Conservation (phyloP, 2,888 invertebrate species). For the Stenoptilia bipunctidactyla region DNA sequence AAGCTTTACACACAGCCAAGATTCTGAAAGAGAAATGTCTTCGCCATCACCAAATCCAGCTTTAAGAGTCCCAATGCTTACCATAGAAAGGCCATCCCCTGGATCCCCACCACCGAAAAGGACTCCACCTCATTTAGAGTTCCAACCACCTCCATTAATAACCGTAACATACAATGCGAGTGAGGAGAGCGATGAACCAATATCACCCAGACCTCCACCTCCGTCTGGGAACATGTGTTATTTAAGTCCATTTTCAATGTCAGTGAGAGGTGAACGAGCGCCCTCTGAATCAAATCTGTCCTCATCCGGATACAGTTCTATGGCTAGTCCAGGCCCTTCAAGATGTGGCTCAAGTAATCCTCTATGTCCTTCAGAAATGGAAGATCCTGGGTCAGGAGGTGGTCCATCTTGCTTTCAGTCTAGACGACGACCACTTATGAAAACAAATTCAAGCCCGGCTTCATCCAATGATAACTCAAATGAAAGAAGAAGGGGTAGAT, state of each 20-base stretch:
- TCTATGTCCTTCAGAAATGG: constrained; percentile 80
- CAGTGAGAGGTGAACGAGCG: constrained; percentile 78
- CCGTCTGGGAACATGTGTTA: constrained; percentile 77
- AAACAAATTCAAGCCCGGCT: constrained; percentile 68
- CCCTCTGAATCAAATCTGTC: constrained; percentile 87
- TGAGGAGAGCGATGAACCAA: constrained; percentile 82
- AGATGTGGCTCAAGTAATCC: constrained; percentile 87
- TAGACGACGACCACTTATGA: constrained; percentile 74
- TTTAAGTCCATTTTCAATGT: constrained; percentile 83
- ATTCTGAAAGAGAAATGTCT: constrained; percentile 54
- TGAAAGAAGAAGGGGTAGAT: constrained; percentile 71
- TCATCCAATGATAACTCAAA: constrained; percentile 53
- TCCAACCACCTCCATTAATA: constrained; percentile 76
- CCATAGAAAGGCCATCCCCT: constrained; percentile 78
- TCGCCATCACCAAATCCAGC: constrained; percentile 54
- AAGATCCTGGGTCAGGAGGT: constrained; percentile 76
- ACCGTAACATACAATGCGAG: constrained; percentile 83
- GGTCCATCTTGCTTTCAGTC: constrained; percentile 65
- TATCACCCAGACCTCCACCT: constrained; percentile 73
- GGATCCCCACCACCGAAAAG: constrained; percentile 73
- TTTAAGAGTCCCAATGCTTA: constrained; percentile 74
- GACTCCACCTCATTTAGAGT: constrained; percentile 76
- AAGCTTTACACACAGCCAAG: constrained; percentile 56
- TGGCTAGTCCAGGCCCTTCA: constrained; percentile 87
- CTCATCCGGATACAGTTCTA: constrained; percentile 87